Conservation (phyloP, 2,797 vertebrate species). For the Notolepis coatsorum region DNA sequence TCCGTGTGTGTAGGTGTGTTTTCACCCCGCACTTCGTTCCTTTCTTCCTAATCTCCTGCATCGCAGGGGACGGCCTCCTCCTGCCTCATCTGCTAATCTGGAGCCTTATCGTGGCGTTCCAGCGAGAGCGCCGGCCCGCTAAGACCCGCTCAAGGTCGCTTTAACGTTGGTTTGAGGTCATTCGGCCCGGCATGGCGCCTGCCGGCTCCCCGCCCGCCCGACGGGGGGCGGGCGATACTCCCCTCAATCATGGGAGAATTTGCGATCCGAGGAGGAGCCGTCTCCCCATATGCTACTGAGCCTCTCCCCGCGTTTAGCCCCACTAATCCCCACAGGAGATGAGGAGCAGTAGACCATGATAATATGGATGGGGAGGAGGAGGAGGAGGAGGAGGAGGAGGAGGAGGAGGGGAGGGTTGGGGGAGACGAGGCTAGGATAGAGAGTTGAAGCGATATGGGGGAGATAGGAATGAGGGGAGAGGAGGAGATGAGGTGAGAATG, state of each 20-base stretch:
- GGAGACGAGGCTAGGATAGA: not conserved
- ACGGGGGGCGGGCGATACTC: constrained; percentile 35
- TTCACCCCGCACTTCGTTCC: constrained; percentile 49
- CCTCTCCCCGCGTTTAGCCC: constrained; percentile 77
- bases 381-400: constrained; percentile 1
- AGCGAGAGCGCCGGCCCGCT: constrained; percentile 66
- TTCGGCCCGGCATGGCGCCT: constrained; percentile 57
- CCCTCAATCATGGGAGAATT: constrained; percentile 77
- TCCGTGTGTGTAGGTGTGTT: not conserved
- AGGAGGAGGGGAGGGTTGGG: constrained; percentile 16
- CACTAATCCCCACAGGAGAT: constrained; percentile 80
- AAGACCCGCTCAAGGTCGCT: constrained; percentile 75
- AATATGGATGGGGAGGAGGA: constrained; percentile 64
- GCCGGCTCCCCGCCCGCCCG: constrained; percentile 57
- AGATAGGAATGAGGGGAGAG: constrained; percentile 22
- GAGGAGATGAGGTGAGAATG: constrained; percentile 29
- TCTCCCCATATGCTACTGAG: constrained; percentile 73
- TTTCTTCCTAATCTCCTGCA: constrained; percentile 68
- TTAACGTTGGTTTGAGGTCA: constrained; percentile 80
- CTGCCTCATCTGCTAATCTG: constrained; percentile 72
- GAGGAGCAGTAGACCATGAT: constrained; percentile 77
- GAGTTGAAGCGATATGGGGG: no score
- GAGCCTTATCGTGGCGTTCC: constrained; percentile 76
- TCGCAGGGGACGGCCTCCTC: constrained; percentile 50
- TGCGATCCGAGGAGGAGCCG: constrained; percentile 61